Percentiles rank a stretch among this genome's conserved stretches.
phyloP scores from a whole-genome alignment of 2,113 vertebrate genomes.

The Cottus gobio region DNA sequence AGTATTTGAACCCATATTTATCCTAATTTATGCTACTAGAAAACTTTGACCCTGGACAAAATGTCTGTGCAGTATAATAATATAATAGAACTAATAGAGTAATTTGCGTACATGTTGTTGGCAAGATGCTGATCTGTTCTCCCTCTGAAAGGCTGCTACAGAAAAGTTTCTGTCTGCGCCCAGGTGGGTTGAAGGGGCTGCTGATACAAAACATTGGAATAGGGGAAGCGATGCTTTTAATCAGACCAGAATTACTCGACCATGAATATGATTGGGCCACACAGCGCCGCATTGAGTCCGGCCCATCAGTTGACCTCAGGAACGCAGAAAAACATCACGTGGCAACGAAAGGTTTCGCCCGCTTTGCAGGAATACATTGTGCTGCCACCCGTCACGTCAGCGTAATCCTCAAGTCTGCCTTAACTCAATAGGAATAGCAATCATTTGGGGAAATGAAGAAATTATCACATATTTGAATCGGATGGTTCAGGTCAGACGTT shows the following conservation, averaged over 20 bases:
- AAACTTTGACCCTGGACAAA: neutral
- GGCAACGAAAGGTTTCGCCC: slow-evolving; percentile 60
- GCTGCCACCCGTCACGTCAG: slow-evolving; percentile 31
- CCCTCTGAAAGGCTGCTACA: neutral
- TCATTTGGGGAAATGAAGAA: slow-evolving; percentile 49
- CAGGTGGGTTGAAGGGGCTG: slow-evolving; percentile 36
- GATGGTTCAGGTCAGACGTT: slow-evolving; percentile 41
- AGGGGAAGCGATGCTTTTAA: slow-evolving; percentile 72
- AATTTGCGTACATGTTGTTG: neutral
- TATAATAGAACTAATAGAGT: too few relatives aligned
- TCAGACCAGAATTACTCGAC: slow-evolving; percentile 72
- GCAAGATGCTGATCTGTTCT: neutral
- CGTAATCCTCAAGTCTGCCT: slow-evolving; percentile 39
- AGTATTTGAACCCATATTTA: neutral
- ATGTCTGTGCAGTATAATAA: neutral
- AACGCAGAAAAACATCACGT: slow-evolving; percentile 87
- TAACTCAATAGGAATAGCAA: slow-evolving; percentile 53
- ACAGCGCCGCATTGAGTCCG: slow-evolving; percentile 82
- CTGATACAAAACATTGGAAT: slow-evolving; percentile 61
- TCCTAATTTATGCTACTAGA: neutral
- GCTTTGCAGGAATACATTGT: slow-evolving; percentile 77
- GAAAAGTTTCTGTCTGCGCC: neutral
- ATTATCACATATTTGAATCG: slow-evolving; percentile 37
- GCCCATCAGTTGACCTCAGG: slow-evolving; percentile 84
- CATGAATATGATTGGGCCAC: slow-evolving; percentile 76